Conservation (phyloP, 2,113 vertebrate species). For the Pteropus alecto region DNA sequence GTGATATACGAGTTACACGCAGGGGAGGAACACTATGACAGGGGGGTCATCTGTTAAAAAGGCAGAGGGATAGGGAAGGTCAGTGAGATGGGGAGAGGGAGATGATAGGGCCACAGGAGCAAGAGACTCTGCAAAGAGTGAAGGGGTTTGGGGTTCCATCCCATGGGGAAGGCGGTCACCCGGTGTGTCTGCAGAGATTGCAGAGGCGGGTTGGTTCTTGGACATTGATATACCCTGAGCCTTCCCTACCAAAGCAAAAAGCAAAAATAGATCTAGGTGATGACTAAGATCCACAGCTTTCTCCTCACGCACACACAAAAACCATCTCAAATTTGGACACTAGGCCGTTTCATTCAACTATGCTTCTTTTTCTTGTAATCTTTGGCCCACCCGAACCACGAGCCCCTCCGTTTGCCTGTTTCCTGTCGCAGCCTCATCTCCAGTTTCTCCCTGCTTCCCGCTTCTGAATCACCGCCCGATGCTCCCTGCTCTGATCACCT, state of each 20-base stretch:
- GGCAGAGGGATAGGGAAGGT: neutral
- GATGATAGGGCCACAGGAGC: neutral
- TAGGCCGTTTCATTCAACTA: neutral
- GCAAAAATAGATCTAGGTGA: neutral
- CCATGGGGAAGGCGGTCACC: neutral
- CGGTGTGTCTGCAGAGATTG: neutral
- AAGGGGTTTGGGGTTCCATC: neutral
- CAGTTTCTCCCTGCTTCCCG: neutral
- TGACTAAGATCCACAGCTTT: neutral
- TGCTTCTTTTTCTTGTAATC: neutral
- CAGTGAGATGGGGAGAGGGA: neutral
- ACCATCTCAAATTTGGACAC: neutral
- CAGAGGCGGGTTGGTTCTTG: neutral
- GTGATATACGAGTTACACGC: neutral
- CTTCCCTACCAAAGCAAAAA: neutral
- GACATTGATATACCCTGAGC: neutral
- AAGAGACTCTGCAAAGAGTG: neutral
- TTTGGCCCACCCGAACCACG: neutral
- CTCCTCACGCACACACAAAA: neutral
- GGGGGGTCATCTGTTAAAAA: neutral
- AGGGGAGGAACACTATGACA: neutral
- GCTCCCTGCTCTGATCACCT: neutral
- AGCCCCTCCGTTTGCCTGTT: neutral
- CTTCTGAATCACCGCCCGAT: neutral
- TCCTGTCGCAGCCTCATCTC: neutral